Evolutionary conservation across 2,797 vertebrate species (phyloP), one percentile per base, ranked within the genome.

Genomic region (Danio choprae): DNA sequence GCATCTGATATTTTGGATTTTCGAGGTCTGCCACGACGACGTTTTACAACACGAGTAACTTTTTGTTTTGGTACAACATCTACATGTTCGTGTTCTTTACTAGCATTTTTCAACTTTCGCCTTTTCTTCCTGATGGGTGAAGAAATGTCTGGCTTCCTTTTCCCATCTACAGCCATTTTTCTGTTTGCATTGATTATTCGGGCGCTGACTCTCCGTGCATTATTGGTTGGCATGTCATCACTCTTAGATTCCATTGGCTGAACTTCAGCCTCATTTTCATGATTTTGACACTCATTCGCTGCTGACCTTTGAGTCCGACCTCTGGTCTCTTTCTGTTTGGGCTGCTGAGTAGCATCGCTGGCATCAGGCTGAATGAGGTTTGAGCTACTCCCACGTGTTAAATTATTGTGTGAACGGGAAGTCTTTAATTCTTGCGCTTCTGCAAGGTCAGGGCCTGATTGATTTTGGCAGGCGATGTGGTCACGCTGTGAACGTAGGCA

Each of bases 11-110:
- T 11, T 1, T 5, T 69, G 12, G 2, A 75, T 79, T 88, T 91
- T 10, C 3, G 44, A 0, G 85, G 87, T 75, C 90, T 89, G 41
- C 90, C 91, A 48, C 53, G 74, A 63, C 83, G 85, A 56, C n/a
- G 59, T 22, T 74, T 88, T 16, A 40, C 36, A 38, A 74, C 22
- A 13, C 36, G 40, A 38, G 2, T 6, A 4, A 1, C 1, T 4
- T 11, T 38, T 40, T 18, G 51, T 70, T 69, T 41, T 10, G 73
- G 65, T 8, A 29, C 56, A 5, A 16, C 15, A 13, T 59, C 16
- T 58, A 16, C 20, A 44, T 58, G 59, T 38, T 22, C 7, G 0
- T 18, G 55, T 72, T 5, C 38, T 59, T 70, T 48, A 63, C 60
- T 41, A 8, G 20, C 12, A 11, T 51, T 11, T 3, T 38, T 65